Percentiles rank a stretch among this genome's conserved stretches.
phyloP scores from a whole-genome alignment of 2,888 invertebrate species.

The Pseudanteris insignis region DNA sequence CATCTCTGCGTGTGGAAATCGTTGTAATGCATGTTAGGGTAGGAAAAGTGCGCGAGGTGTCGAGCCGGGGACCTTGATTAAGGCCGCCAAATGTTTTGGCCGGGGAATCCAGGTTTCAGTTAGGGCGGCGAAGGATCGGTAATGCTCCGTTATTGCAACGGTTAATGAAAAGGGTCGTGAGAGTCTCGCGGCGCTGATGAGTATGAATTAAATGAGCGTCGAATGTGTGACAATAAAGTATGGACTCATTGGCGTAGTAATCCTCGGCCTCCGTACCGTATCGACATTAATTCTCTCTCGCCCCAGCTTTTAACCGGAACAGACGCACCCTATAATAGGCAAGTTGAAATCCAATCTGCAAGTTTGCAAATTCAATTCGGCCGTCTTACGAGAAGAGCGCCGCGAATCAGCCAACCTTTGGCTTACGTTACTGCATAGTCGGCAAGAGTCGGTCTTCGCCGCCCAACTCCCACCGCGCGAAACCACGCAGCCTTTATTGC shows the following conservation, averaged over 20 bases:
- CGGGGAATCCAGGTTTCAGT: constrained; percentile 6
- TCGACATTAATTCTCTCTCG: constrained; percentile 66
- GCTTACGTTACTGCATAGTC: constrained; percentile 44
- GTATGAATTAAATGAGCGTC: constrained; percentile 24
- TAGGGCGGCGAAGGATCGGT: constrained; percentile 4
- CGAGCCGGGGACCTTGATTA: constrained; percentile 1
- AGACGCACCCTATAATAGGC: constrained; percentile 67
- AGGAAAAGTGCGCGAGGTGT: neutral
- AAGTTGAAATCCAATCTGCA: constrained; percentile 68
- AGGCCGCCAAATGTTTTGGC: constrained; percentile 9
- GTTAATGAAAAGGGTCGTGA: constrained; percentile 23
- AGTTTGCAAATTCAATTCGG: constrained; percentile 67
- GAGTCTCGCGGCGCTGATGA: constrained; percentile 10
- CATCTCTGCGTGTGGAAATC: too few species aligned
- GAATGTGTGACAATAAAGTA: constrained; percentile 48
- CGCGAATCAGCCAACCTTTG: constrained; percentile 45
- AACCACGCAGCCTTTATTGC: constrained; percentile 22
- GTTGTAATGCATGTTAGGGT: too few species aligned
- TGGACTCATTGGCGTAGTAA: constrained; percentile 58
- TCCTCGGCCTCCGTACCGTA: constrained; percentile 64
- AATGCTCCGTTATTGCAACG: constrained; percentile 22
- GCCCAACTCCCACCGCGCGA: constrained; percentile 14
- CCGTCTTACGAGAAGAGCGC: constrained; percentile 59
- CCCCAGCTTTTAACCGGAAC: constrained; percentile 66
- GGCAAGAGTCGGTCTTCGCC: constrained; percentile 29